phyloP scores from a whole-genome alignment of 1,140 invertebrate species.

The Papilio helenus region DNA sequence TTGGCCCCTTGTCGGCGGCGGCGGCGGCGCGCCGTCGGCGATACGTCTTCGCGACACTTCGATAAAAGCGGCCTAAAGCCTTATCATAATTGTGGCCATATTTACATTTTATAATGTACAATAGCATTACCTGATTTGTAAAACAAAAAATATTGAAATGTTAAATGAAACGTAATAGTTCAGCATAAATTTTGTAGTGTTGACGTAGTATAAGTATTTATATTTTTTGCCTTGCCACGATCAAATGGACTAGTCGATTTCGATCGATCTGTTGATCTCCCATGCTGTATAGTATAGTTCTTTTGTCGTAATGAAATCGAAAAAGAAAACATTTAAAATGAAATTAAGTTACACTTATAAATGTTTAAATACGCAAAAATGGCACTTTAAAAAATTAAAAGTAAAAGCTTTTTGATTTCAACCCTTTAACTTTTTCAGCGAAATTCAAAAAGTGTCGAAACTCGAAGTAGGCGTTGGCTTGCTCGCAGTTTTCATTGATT shows the following conservation, averaged over 20 bases:
- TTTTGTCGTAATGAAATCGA: neutral
- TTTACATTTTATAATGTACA: constrained; percentile 26
- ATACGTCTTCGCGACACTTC: constrained; percentile 62
- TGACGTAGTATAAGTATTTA: too few relatives aligned
- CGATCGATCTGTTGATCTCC: too few relatives aligned
- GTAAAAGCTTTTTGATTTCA: constrained; percentile 60
- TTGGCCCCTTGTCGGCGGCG: constrained; percentile 75
- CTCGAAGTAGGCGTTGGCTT: constrained; percentile 56
- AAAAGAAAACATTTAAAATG: neutral
- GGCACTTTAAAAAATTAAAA: constrained; percentile 6
- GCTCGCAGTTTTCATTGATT: constrained; percentile 67
- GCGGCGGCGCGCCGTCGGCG: constrained; percentile 51
- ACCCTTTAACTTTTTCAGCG: constrained; percentile 65
- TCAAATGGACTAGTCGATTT: too few relatives aligned
- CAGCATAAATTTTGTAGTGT: too few relatives aligned
- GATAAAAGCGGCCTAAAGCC: constrained; percentile 51
- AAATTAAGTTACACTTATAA: neutral
- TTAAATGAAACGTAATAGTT: too few relatives aligned
- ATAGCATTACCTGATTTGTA: neutral
- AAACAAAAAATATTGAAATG: too few relatives aligned
- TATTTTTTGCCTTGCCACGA: too few relatives aligned
- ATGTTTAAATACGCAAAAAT: constrained; percentile 3
- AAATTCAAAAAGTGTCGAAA: constrained; percentile 60
- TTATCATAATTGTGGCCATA: constrained; percentile 53
- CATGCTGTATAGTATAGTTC: neutral